Base-by-base conservation (phyloP, 2,797 vertebrate species). In the Tragelaphus oryx region DNA sequence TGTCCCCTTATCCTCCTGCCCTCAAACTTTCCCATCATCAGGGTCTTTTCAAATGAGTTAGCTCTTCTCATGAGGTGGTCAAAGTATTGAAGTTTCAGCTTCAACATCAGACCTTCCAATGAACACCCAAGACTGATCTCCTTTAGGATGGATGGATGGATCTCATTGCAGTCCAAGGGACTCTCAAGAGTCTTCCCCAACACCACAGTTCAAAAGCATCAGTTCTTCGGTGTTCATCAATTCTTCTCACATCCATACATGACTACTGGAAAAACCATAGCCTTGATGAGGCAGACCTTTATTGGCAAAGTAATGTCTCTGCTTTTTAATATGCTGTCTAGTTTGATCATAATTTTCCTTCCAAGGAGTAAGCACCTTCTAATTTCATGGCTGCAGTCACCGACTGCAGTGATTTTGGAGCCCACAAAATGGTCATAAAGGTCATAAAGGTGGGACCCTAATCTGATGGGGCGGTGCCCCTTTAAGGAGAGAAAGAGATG, bases 381-480 rank as follows among this genome's bases (percentile, higher is more conserved):
- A 22, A 68, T 68, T 11, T 22, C 33, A 68, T 22, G 0, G 0
- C 65, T 68, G 65, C 9, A 6, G 65, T 22, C 65, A 37, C 9
- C 9, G 20, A 37, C 33, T 68, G 18, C 33, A 37, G 18, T 68
- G 65, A 68, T 37, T 37, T 37, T 68, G 65, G 65, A 68, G 33
- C 18, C 9, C 33, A 5, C 3, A 20, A 22, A 37, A 68, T 11
- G n/a, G 17, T 62, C n/a, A 37, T 68, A 33, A 33, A 65, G 8
- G 8, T 33, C 62, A 33, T 65, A 37, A 37, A 37, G 20, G 12
- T 55, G 5, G 13, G 14, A 13, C 3, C 28, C 12, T 50, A 28
- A 57, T n/a, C 20, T 22, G 20, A 46, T 28, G 37, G 5, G 9
- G 0, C 0, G 1, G 37, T 62, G 13, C 1, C 12, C 3, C 48